phyloP scores from a whole-genome alignment of 2,113 vertebrate genomes.

The Pelvicachromis taeniatus region DNA sequence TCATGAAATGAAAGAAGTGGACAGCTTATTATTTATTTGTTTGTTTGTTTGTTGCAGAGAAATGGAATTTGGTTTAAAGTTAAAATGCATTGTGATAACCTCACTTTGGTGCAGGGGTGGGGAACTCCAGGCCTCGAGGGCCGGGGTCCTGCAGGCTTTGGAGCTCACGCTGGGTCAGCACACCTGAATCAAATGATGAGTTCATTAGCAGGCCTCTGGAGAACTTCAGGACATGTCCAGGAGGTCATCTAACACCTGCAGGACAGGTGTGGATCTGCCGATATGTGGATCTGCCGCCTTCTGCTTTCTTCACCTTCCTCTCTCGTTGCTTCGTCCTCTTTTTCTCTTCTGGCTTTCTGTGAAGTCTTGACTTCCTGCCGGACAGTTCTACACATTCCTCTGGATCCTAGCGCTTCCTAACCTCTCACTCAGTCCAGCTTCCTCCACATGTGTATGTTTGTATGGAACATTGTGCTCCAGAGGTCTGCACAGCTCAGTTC shows the following conservation, averaged over 20 bases:
- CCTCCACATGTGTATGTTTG: not conserved
- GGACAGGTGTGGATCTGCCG: not conserved
- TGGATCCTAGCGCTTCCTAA: not conserved
- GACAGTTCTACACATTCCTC: conserved; percentile 11
- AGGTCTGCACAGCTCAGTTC: not conserved
- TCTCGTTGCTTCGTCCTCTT: not conserved
- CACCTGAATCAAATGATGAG: not conserved
- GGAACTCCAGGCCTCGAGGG: not conserved
- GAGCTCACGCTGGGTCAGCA: not conserved
- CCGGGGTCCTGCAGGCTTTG: not conserved
- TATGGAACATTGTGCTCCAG: not conserved
- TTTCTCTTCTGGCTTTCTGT: not conserved
- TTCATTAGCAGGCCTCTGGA: not conserved
- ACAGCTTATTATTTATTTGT: not conserved
- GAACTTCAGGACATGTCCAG: not conserved
- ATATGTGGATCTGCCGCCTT: rapidly evolving
- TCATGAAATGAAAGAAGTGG: not conserved
- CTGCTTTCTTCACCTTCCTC: not conserved
- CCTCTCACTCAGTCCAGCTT: not conserved
- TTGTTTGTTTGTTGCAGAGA: not conserved
- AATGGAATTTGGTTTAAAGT: not conserved
- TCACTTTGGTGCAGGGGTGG: not conserved
- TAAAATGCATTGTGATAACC: not conserved
- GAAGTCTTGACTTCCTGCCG: conserved; percentile 4
- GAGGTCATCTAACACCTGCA: not conserved